phyloP scores from a whole-genome alignment of 2,797 vertebrate species.

The Epinephelus awoara region DNA sequence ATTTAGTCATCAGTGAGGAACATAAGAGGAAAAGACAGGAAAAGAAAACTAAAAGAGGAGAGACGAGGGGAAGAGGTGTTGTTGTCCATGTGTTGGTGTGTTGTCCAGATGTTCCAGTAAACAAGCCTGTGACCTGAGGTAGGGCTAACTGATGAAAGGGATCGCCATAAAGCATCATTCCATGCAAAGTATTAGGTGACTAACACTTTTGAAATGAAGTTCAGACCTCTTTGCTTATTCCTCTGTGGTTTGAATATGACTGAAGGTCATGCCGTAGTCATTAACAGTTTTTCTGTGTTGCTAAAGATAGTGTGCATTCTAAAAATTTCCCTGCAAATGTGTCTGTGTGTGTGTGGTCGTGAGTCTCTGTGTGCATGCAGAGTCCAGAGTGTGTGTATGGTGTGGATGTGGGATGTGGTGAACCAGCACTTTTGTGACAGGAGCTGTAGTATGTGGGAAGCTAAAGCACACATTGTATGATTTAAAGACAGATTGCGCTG shows the following conservation, averaged over 20 bases:
- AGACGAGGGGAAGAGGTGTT: slow-evolving; percentile 5
- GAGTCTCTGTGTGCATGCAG: background rate
- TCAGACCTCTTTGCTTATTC: background rate
- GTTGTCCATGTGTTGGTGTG: slow-evolving; percentile 50
- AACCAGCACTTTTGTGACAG: slow-evolving; percentile 24
- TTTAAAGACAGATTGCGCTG: slow-evolving; percentile 36
- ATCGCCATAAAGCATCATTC: slow-evolving; percentile 25
- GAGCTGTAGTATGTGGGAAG: slow-evolving; percentile 5
- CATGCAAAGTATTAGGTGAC: slow-evolving; percentile 10
- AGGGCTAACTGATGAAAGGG: slow-evolving; percentile 28
- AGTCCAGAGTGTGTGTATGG: background rate
- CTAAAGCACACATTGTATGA: slow-evolving; percentile 45
- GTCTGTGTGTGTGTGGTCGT: background rate
- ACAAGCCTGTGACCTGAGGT: slow-evolving; percentile 57
- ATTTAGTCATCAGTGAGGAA: background rate
- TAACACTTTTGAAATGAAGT: slow-evolving; percentile 11
- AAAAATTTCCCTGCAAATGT: background rate
- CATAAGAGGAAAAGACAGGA: slow-evolving; percentile 27
- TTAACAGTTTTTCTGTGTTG: background rate
- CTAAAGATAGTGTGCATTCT: background rate
- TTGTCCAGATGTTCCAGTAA: slow-evolving; percentile 76
- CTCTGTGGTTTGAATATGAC: background rate
- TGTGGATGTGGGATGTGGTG: slow-evolving; percentile 7
- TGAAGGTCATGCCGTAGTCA: background rate
- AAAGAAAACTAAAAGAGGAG: slow-evolving; percentile 3